Conservation (phyloP, 2,797 vertebrate genomes). For the Epinephelus malabaricus region DNA sequence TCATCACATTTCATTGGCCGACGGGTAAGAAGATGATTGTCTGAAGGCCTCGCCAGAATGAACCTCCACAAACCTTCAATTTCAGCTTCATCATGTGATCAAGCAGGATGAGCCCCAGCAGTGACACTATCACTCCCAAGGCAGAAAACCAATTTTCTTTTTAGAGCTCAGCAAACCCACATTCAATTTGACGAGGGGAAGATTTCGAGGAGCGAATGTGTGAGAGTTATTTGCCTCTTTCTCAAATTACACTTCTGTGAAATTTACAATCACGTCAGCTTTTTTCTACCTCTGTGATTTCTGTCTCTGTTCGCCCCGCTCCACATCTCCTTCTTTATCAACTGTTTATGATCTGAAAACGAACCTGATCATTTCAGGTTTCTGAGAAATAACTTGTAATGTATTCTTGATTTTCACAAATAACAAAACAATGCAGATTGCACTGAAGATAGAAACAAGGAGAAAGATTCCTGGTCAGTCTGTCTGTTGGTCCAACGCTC, state of each 20-base stretch:
- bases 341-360: neutral
- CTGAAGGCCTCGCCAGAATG: slow-evolving; percentile 52
- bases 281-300: slow-evolving; percentile 20
- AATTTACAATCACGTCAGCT: slow-evolving; percentile 75
- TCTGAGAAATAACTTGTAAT: neutral
- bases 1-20: slow-evolving; percentile 10
- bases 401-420: neutral
- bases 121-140: slow-evolving; percentile 84
- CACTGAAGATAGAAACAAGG: no score
- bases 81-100: slow-evolving; percentile 60
- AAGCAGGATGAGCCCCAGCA: slow-evolving; percentile 69
- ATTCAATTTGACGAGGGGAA: slow-evolving; percentile 82
- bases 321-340: slow-evolving; percentile 63
- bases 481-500: no score
- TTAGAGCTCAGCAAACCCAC: slow-evolving; percentile 81
- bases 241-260: slow-evolving; percentile 85
- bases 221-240: slow-evolving; percentile 80
- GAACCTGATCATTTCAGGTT: neutral
- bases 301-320: neutral
- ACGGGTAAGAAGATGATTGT: slow-evolving; percentile 25
- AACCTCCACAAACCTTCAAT: slow-evolving; percentile 43
- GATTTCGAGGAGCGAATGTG: slow-evolving; percentile 75
- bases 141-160: slow-evolving; percentile 87
- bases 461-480: no score
- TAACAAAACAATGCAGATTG: neutral